Base-by-base conservation (phyloP, 1,140 invertebrate species). In the Penaeus indicus region DNA sequence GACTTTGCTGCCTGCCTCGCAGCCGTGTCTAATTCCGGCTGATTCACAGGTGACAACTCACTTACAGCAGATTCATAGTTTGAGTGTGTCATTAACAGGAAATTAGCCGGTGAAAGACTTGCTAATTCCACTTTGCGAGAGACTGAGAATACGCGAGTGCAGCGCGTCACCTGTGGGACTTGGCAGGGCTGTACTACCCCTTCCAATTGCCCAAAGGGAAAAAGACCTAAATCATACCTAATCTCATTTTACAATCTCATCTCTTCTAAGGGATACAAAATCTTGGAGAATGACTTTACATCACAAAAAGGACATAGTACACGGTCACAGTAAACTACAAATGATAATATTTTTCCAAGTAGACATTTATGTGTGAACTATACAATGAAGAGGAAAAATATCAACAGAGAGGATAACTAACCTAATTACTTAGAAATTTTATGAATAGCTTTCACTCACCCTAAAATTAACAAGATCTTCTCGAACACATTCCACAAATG, bases 311-410 rank as follows among this genome's bases (percentile, higher is more conserved):
- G 38, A 54, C 61, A 42, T 85, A 47, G 16, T 22, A 75, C 38
- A 32, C 38, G 62, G 62, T 69, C 25, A 62, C 61, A 61, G 69
- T 62, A 18, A 27, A 77, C 84, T 61, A 75, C 42, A 85, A 84
- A 82, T 62, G 32, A 82, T 54, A 72, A 54, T 72, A 75, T n/a
- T n/a, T n/a, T 69, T 67, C 25, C 67, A 85, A 69, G 63, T 85
- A 54, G 72, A 32, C 63, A 77, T 61, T 85, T 80, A 80, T 75
- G 84, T 61, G 22, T 85, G 47, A 77, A 85, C 69, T 85, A 85
- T 75, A 85, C 69, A 75, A 77, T 18, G 67, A 75, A 75, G 27
- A 85, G 69, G 84, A 85, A 61, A 85, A 54, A 75, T 60, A 85
- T 54, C 69, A 85, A 72, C 27, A 42, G 47, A 85, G 21, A 61